Evolutionary conservation across 2,888 invertebrate species (phyloP).

Genomic region (Aspidiotus destructor): DNA sequence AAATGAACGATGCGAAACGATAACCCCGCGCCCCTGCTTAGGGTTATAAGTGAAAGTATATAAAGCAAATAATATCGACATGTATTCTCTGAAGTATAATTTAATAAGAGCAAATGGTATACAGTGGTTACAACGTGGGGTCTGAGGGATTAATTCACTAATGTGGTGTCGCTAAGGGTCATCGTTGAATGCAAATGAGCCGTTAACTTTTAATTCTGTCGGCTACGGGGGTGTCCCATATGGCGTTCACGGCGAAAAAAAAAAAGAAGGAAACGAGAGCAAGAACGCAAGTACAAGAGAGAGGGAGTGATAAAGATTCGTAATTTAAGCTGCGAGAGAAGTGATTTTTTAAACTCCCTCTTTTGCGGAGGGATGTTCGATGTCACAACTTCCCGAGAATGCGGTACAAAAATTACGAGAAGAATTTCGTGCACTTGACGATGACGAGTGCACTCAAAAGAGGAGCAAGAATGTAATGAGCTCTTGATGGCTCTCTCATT

Average conservation of each 20-base stretch:
- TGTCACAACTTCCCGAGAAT: background rate
- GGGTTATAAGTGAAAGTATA: conserved; percentile 33
- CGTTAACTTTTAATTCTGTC: conserved; percentile 33
- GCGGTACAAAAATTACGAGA: background rate
- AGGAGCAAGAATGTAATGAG: too few relatives aligned
- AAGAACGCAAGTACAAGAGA: background rate
- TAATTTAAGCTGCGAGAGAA: conserved; percentile 20
- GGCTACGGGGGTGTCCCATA: conserved; percentile 23
- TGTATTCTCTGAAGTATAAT: conserved; percentile 31
- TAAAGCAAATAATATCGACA: conserved; percentile 31
- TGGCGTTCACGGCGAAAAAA: conserved; percentile 21
- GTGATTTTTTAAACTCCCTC: conserved; percentile 23
- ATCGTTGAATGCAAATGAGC: conserved; percentile 32
- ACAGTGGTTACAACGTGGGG: conserved; percentile 31
- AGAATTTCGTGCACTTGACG: too few relatives aligned
- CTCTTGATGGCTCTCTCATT: too few relatives aligned
- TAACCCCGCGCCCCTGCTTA: background rate
- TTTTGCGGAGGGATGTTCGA: conserved; percentile 14
- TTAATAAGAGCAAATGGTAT: conserved; percentile 32
- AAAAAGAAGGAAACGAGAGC: conserved; percentile 7
- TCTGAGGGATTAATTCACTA: conserved; percentile 32
- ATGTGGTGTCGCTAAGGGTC: conserved; percentile 33
- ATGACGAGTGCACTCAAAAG: too few relatives aligned
- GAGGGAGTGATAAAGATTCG: conserved; percentile 8
- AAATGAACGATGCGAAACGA: background rate